These are phyloP conservation scores for Cephus rjabovi DNA, from an alignment of 2,888 invertebrate species.

Conservation along the genomic window DNA sequence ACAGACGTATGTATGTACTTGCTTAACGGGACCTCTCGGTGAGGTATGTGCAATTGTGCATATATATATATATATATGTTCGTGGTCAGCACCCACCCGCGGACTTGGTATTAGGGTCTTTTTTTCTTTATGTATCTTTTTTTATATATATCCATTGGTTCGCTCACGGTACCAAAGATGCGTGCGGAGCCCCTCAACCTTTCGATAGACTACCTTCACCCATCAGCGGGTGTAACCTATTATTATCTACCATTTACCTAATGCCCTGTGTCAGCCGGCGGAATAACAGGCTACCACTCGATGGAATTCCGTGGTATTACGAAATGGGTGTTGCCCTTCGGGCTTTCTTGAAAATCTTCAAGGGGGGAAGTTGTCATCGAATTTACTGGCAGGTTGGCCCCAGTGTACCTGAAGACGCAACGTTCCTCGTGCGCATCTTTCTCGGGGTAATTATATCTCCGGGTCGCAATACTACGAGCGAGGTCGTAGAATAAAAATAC, in stretches of 20 bases:
- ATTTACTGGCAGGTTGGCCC: background rate
- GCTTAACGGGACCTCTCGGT: background rate
- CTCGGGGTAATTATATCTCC: background rate
- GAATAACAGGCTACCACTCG: constrained; percentile 36
- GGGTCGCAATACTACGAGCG: background rate
- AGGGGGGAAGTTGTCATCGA: background rate
- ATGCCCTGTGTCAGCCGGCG: constrained; percentile 59
- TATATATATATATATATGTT: background rate
- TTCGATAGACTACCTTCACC: constrained; percentile 57
- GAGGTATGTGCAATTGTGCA: background rate
- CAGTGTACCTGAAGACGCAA: background rate
- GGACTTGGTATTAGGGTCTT: background rate
- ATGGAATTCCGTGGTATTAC: constrained; percentile 36
- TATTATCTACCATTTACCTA: constrained; percentile 66
- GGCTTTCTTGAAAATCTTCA: background rate
- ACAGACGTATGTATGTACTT: background rate
- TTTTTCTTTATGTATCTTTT: background rate
- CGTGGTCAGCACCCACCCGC: background rate
- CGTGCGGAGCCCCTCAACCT: constrained; percentile 35
- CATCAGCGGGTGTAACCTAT: constrained; percentile 66
- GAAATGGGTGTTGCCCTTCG: background rate
- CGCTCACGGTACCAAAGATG: constrained; percentile 22
- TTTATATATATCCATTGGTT: background rate
- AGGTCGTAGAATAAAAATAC: background rate
- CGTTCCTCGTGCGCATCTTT: background rate